These are phyloP conservation scores for Cheilosia grossa DNA, from an alignment of 2,888 invertebrate genomes.

Conservation along the genomic window DNA sequence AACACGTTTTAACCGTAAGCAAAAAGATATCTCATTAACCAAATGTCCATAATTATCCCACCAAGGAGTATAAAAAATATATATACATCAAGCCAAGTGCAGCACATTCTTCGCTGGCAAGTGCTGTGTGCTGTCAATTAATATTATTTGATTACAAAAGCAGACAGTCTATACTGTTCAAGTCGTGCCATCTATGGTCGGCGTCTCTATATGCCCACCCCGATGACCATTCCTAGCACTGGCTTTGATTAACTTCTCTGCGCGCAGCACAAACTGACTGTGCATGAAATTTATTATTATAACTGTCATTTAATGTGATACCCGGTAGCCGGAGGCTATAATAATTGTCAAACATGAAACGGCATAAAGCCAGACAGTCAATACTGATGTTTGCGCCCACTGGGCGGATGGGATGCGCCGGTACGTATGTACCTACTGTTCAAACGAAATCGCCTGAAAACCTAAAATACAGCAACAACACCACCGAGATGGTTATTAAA, in stretches of 20 bases:
- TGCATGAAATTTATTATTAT: conserved; percentile 66
- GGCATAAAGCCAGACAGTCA: conserved; percentile 43
- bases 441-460: conserved; percentile 17
- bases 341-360: conserved; percentile 61
- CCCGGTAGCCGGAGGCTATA: conserved; percentile 36
- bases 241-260: conserved; percentile 50
- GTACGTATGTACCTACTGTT: background rate
- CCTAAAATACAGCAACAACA: conserved; percentile 24
- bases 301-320: conserved; percentile 67
- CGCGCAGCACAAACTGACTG: conserved; percentile 6
- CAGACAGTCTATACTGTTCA: conserved; percentile 31
- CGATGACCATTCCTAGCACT: conserved; percentile 8
- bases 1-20: conserved; percentile 57
- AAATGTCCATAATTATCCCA: conserved; percentile 55
- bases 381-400: conserved; percentile 2
- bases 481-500: conserved; percentile 66
- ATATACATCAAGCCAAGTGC: conserved; percentile 31
- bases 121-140: conserved; percentile 68
- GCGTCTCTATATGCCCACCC: conserved; percentile 9
- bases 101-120: background rate
- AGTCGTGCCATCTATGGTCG: conserved; percentile 49
- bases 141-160: conserved; percentile 68
- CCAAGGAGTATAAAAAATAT: conserved; percentile 25
- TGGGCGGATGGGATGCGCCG: background rate
- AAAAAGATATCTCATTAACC: conserved; percentile 42